Base-by-base conservation (phyloP, 1,140 invertebrate species). In the Panulirus ornatus region DNA sequence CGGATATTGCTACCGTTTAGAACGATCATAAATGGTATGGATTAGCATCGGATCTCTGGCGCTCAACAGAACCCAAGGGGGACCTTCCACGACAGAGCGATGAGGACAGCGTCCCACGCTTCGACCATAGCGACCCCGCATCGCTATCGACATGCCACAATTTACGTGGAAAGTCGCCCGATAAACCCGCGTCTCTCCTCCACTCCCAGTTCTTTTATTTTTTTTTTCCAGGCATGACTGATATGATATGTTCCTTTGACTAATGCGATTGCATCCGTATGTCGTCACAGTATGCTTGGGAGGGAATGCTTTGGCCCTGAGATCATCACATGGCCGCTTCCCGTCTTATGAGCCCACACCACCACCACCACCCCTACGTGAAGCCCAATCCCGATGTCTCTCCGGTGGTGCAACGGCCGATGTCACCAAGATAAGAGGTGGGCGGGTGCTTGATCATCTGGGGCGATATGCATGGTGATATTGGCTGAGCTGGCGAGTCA, bases 361-460 rank as follows among this genome's bases (percentile, higher is more conserved):
- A n/a, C n/a, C n/a, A n/a, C n/a, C n/a, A n/a, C n/a, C n/a, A n/a
- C n/a, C n/a, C n/a, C 54, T 58, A 22, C n/a, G 58, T 66, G 5
- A n/a, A n/a, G 58, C 58, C 27, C 27, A 22, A n/a, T 6, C 54
- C 54, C n/a, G 27, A 5, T 47, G 58, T 30, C 58, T 66, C n/a
- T 30, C n/a, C 0, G n/a, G 54, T 58, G 54, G 54, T 58, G 54
- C 2, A 3, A 22, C 54, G n/a, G n/a, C 8, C n/a, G 58, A 66
- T 66, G 58, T 66, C 58, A 30, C n/a, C 58, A n/a, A 66, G 58
- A 66, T 66, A 66, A 66, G 58, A 66, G n/a, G 58, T 5, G 27
- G 58, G 27, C 58, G 58, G 58, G 58, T 66, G n/a, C 58, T 66
- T 66, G 58, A 66, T 66, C 58, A 66, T 66, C 58, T 66, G 58